Evolutionary conservation across 64 coral and sea anemone genomes (phyloP), one percentile per base, ranked within the genome.

Genomic region (Dendrophyllia cribrosa): DNA sequence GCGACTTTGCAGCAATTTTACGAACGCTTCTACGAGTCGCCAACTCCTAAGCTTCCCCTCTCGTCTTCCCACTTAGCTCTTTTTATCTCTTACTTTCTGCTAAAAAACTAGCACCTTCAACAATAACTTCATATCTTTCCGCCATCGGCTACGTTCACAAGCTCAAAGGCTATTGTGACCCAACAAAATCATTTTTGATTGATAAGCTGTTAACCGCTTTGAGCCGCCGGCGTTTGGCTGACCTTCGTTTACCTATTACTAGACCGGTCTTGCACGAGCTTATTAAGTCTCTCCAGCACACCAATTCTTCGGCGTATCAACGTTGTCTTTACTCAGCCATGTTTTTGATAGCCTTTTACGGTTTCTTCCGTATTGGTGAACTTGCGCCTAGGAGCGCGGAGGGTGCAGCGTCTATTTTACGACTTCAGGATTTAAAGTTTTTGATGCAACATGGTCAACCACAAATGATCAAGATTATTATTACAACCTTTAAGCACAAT

Each of bases 291-390:
- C 82, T 86, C 45, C 14, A 15, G 5, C 65, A 43, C 9, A 86
- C 82, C 12, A 86, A 68, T 26, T 68, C 82, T 86, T 86, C 82
- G n/a, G 82, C 59, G 4, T 66, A 6, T 6, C 82, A 86, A 66
- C 82, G 82, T 6, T 15, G 21, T 43, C 60, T 86, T 15, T 68
- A 67, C 15, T 47, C 59, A 1, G 8, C 82, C 4, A 86, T 86
- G 82, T 86, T 86, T 86, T 46, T 86, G 26, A 9, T 49, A 20
- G 82, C 82, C 12, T 86, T 86, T 47, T 86, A 86, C 13, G 82
- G 59, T 20, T 86, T 86, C 51, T 86, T 86, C 14, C 59, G 82
- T 4, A 86, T 86, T 16, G 82, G 61, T 10, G 81, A 22, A 85
- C 19, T 52, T 66, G 26, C 8, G 34, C 24, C 20, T 53, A 17